Conservation (phyloP, 2,113 vertebrate species). For the Heptranchias perlo region DNA sequence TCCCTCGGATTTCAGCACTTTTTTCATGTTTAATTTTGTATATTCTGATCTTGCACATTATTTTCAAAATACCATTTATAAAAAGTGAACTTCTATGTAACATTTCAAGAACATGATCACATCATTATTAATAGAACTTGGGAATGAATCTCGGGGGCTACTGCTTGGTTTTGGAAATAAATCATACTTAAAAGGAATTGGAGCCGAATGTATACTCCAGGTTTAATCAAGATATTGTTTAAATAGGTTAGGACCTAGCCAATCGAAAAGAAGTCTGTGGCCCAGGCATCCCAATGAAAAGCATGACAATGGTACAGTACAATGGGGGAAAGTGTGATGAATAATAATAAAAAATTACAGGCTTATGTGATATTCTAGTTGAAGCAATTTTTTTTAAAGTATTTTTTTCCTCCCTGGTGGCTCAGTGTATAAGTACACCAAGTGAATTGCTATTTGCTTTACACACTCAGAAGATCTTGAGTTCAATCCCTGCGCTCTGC, state of each 20-base stretch:
- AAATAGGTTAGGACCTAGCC: not conserved
- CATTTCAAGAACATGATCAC: not conserved
- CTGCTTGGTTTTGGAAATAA: slow-evolving; percentile 13
- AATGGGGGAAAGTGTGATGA: not conserved
- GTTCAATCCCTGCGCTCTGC: not conserved
- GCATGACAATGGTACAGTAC: not conserved
- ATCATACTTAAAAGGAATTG: not conserved
- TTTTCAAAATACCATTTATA: not conserved
- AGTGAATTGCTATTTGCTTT: not conserved
- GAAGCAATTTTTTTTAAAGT: too few relatives aligned
- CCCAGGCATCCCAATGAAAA: not conserved
- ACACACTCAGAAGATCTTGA: not conserved
- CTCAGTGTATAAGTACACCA: not conserved
- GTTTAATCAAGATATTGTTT: not conserved
- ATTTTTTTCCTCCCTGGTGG: too few relatives aligned
- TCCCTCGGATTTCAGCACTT: not conserved
- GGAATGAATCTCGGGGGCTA: not conserved
- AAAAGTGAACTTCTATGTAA: too few relatives aligned
- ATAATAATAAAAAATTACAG: not conserved
- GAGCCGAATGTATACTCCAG: not conserved
- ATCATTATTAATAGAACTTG: not conserved
- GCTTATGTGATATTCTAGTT: not conserved
- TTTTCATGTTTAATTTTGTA: not conserved
- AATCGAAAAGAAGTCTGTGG: not conserved
- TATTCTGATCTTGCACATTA: not conserved